Base-by-base conservation (phyloP, 2,797 vertebrate species). In the Channa striata region DNA sequence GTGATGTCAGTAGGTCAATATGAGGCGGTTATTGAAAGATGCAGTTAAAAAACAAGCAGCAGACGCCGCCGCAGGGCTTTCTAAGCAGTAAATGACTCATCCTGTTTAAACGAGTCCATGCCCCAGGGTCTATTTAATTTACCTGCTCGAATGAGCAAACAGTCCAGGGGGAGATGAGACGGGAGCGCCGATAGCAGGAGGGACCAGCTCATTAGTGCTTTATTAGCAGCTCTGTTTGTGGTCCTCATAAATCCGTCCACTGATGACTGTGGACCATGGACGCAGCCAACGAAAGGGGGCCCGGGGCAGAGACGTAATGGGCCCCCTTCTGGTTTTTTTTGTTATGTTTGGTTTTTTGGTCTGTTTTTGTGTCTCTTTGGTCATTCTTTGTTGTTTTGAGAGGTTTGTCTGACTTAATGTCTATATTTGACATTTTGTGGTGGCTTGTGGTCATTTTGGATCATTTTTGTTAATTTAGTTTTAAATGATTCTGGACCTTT, bases 21-120 rank as follows among this genome's bases (percentile, higher is more conserved):
- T n/a, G 16, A 17, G 0, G 42, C 42, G 14, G 37, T 40, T 42
- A 56, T 20, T 43, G 30, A 49, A 54, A 34, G 30, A 50, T 2
- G 14, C 17, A 8, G 3, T 23, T 8, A 23, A n/a, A 59, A 39
- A 68, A 64, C 43, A 47, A 25, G 58, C 21, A 40, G 37, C 16
- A 48, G 11, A 43, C 5, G 19, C 43, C 10, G 13, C 39, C 49
- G 3, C 44, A 20, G 42, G 20, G 44, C 13, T 61, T 11, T 36
- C 67, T 17, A 44, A 34, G 44, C 53, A 52, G 40, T 44, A 56
- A 79, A 66, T 49, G 48, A 49, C 56, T 69, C 51, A 52, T 44
- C 6, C 13, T 64, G 47, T 47, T 63, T 54, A 54, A 76, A 73
- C 40, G 61, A 77, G 61, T 42, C 10, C 7, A 11, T 1, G 14